These are phyloP conservation scores for Euwallacea fornicatus DNA, from an alignment of 1,140 invertebrate species.

Conservation along the genomic window DNA sequence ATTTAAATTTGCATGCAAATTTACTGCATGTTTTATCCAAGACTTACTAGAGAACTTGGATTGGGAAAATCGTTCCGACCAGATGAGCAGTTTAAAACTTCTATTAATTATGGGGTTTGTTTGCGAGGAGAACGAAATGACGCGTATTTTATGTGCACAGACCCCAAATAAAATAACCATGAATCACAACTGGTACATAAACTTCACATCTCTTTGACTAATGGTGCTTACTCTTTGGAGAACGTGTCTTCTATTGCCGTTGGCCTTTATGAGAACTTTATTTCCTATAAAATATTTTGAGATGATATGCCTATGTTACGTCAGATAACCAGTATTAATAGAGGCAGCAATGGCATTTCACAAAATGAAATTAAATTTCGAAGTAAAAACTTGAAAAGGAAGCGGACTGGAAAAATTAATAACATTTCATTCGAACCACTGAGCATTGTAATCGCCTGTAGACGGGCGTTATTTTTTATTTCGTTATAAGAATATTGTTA, in stretches of 20 bases:
- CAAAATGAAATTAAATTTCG: constrained; percentile 17
- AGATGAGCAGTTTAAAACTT: constrained; percentile 1
- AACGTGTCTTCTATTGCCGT: neutral
- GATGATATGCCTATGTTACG: neutral
- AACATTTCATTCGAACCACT: constrained; percentile 24
- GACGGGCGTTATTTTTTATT: constrained; percentile 17
- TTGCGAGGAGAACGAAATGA: neutral
- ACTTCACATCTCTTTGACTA: neutral
- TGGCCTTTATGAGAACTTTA: neutral
- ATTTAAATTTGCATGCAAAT: neutral
- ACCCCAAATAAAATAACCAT: constrained; percentile 1
- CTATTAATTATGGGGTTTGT: constrained; percentile 1
- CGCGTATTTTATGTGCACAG: neutral
- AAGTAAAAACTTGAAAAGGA: neutral
- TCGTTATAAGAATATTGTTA: constrained; percentile 9
- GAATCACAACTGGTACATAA: neutral
- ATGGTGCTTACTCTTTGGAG: neutral
- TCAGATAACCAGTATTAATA: neutral
- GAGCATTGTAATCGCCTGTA: constrained; percentile 11
- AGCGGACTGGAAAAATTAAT: constrained; percentile 24
- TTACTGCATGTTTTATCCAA: neutral
- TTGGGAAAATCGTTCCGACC: neutral
- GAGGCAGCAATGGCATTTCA: neutral
- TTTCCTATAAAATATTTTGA: neutral
- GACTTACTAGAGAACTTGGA: neutral